Evolutionary conservation across 2,113 vertebrate species (phyloP).

Genomic region (Grus americana): DNA sequence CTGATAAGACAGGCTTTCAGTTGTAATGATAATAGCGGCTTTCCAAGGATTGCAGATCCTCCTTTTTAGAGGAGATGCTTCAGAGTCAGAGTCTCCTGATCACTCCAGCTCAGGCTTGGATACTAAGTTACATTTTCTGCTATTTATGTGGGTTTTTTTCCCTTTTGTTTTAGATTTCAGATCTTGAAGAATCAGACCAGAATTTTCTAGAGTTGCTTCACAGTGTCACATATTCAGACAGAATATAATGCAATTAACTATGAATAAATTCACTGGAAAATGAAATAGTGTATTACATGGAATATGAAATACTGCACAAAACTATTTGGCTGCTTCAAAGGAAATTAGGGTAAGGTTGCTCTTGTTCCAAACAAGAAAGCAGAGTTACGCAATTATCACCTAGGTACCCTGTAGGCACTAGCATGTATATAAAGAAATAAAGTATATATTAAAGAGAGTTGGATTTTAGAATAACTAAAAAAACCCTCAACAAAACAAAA

Average conservation of each 20-base stretch:
- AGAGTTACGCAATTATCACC: neutral
- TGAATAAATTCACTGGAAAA: neutral
- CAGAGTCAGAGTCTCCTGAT: neutral
- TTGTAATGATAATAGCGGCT: neutral
- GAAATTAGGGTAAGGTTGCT: neutral
- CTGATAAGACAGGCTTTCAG: neutral
- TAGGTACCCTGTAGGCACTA: neutral
- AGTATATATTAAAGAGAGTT: neutral
- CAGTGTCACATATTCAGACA: neutral
- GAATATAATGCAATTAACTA: neutral
- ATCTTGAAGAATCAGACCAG: neutral
- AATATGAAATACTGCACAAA: neutral
- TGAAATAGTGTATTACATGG: neutral
- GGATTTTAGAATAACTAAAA: neutral
- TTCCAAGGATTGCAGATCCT: neutral
- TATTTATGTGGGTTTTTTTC: accelerated
- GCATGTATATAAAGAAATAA: neutral
- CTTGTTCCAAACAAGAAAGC: neutral
- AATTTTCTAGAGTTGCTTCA: neutral
- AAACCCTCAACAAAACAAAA: accelerated
- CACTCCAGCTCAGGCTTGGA: neutral
- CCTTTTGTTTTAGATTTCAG: neutral
- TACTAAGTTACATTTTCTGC: neutral
- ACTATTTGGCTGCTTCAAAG: neutral
- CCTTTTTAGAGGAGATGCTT: neutral